Evolutionary conservation across 2,797 vertebrate genomes (phyloP), one percentile per base, ranked within the genome.

Genomic region (Hapalemur alaotrensis): DNA sequence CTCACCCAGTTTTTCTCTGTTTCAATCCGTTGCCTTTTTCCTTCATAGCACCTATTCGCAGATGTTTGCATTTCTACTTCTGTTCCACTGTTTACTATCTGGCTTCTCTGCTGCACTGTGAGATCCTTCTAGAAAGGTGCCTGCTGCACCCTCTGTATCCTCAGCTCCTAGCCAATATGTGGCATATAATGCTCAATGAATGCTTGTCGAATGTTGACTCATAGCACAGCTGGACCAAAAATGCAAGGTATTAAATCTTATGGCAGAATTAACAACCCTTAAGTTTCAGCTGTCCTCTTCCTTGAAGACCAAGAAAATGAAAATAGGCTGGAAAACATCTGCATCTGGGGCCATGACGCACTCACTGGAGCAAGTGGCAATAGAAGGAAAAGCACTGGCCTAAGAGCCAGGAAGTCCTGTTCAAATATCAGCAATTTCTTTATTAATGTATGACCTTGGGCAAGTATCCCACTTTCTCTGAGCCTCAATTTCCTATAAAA

Each of bases 351-450:
- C 72, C 89, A 73, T 9, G 69, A 91, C 73, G 61, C 65, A 85
- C 73, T 91, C 65, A 85, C 75, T 91, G 91, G 79, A 95, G 96
- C 88, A 96, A 95, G 88, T 61, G 80, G 89, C 98, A 98, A 98
- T 97, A 97, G 96, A 97, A 87, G 81, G 76, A 83, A 97, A 75
- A 46, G 18, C 69, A 69, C 38, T 52, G 7, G 46, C 91, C 52
- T 81, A 46, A 89, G 72, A 97, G 88, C 79, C 80, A 54, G 94
- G 87, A 98, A 91, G 93, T 95, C 96, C 96, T 79, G 89, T 86
- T 97, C 96, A 98, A 98, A 97, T 95, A 93, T 92, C 94, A 96
- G 86, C 54, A 92, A 94, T 93, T 97, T 89, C 61, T 96, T 91
- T 69, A 90, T 97, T 72, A 76, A 32, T 95, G 59, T 75, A 92